Conservation (phyloP, 1,140 invertebrate species). For the Drosophila ohnishii region DNA sequence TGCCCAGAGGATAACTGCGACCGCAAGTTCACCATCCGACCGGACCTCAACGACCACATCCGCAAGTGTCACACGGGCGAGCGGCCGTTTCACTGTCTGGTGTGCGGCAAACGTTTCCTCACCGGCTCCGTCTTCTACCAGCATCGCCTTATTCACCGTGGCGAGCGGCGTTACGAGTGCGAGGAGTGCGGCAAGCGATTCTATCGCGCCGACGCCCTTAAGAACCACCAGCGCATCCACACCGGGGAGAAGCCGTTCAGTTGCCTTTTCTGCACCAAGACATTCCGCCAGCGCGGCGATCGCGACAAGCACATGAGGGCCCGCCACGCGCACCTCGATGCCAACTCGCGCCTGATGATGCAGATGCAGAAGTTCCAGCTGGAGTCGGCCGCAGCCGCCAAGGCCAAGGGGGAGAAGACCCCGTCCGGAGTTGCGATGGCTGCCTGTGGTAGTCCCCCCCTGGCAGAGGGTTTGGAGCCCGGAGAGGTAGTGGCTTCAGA, state of each 20-base stretch:
- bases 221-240: conserved; percentile 87
- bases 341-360: conserved; percentile 77
- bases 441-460: neutral
- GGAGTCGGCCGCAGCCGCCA: conserved; percentile 66
- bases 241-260: conserved; percentile 88
- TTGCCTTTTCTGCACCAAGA: conserved; percentile 87
- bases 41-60: conserved; percentile 87
- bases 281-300: conserved; percentile 86
- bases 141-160: conserved; percentile 90
- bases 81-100: conserved; percentile 88
- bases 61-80: conserved; percentile 87
- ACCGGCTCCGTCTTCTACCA: conserved; percentile 89
- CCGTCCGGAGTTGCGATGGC: neutral
- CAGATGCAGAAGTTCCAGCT: conserved; percentile 77
- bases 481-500: neutral
- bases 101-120: conserved; percentile 89
- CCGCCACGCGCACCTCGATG: conserved; percentile 83
- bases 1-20: conserved; percentile 86
- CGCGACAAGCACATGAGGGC: conserved; percentile 86
- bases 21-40: conserved; percentile 86
- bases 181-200: conserved; percentile 86
- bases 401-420: conserved; percentile 20
- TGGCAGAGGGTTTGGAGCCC: neutral
- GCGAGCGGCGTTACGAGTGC: conserved; percentile 91
- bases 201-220: conserved; percentile 85